phyloP scores from a whole-genome alignment of 2,113 vertebrate genomes.

The Pterocles burchelli region DNA sequence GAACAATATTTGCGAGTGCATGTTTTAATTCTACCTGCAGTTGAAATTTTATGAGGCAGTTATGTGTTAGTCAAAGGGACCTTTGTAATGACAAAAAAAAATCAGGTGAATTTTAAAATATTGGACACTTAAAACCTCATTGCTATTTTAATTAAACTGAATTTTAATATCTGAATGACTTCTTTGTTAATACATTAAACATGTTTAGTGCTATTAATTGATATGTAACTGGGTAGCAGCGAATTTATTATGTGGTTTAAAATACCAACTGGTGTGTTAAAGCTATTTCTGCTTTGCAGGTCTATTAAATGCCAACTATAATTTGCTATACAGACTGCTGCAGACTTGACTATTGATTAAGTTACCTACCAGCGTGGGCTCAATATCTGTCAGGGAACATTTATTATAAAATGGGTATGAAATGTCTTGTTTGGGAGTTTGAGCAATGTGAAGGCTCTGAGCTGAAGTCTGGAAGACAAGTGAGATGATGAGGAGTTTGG shows the following conservation, averaged over 20 bases:
- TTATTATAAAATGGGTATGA: neutral
- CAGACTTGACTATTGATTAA: conserved; percentile 42
- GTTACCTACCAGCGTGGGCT: neutral
- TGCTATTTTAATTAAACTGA: conserved; percentile 62
- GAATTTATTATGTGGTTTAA: conserved; percentile 69
- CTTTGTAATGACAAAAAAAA: conserved; percentile 30
- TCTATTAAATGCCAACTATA: conserved; percentile 67
- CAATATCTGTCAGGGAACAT: neutral
- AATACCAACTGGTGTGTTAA: conserved; percentile 60
- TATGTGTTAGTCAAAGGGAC: conserved; percentile 25
- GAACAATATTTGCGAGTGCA: neutral
- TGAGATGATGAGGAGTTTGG: neutral
- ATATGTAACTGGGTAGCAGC: conserved; percentile 63
- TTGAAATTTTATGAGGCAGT: conserved; percentile 50
- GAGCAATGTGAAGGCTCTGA: neutral
- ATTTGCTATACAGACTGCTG: conserved; percentile 45
- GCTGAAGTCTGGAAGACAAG: neutral
- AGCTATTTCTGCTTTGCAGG: conserved; percentile 59
- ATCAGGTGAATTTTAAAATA: conserved; percentile 57
- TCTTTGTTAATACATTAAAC: conserved; percentile 61
- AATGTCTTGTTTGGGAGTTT: neutral
- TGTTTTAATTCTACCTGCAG: neutral
- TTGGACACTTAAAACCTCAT: conserved; percentile 34
- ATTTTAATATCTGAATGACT: conserved; percentile 57
- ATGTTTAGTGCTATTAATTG: conserved; percentile 74